Evolutionary conservation across 2,888 invertebrate species (phyloP), one percentile per base, ranked within the genome.

Genomic region (Cyclophora albipunctata): DNA sequence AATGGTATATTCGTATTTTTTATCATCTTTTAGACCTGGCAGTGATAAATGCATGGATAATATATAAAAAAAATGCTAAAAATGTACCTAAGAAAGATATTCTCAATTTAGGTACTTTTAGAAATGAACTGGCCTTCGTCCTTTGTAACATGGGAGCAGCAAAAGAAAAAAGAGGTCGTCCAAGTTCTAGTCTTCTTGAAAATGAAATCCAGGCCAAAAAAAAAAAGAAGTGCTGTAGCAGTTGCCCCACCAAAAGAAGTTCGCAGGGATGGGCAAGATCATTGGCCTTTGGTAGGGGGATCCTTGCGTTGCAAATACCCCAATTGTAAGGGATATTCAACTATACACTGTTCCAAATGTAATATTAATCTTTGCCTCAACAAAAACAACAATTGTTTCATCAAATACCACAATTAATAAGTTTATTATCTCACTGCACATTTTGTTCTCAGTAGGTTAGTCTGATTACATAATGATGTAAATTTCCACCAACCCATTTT

Each of bases 341-440:
- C 60, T 40, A 58, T 58, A 57, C 51, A 59, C 46, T 64, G 62
- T 57, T 63, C 59, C 59, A 64, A 64, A 46, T 63, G 63, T 52
- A 62, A 61, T 66, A 42, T 62, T 61, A 62, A 20, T 2, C 20
- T 20, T 20, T 20, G 20, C 20, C 20, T 20, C 20, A 20, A 20
- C 20, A 20, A 20, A 64, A 62, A 63, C 57, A 62, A 63, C 45
- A 58, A 53, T 56, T 64, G 64, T 64, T 64, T 41, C 3, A 41
- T 2, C 7, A 41, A 41, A n/a, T 41, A n/a, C n/a, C n/a, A 41
- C 3, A 7, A 41, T 41, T 2, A 41, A 3, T 7, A 41, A 41
- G 20, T 2, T 20, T 20, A 20, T 20, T 20, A 20, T 20, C 20
- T 20, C 20, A 20, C n/a, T n/a, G n/a, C n/a, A n/a, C n/a, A n/a